phyloP scores from a whole-genome alignment of 2,797 vertebrate species.

The Sebastes iracundus region DNA sequence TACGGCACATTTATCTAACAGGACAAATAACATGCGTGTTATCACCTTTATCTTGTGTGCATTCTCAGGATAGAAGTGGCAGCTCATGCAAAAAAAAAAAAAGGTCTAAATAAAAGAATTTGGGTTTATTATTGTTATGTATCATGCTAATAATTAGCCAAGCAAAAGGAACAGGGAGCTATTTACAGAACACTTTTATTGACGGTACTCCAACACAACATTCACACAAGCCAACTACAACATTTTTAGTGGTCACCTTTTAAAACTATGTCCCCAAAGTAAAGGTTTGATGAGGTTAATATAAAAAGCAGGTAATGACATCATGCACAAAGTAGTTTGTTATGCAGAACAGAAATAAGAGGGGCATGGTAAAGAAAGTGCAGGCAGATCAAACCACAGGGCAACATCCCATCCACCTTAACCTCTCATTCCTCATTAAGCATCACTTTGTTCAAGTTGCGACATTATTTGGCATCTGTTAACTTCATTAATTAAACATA shows the following conservation, averaged over 20 bases:
- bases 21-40: not conserved
- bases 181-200: conserved; percentile 79
- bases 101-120: not conserved
- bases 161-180: not conserved
- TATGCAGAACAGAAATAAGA: conserved; percentile 38
- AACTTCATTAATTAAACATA: not conserved
- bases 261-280: conserved; percentile 52
- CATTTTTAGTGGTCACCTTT: conserved; percentile 57
- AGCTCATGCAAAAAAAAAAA: conserved; percentile 5
- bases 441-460: conserved; percentile 28
- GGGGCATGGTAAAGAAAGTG: not conserved
- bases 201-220: conserved; percentile 73
- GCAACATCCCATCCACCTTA: not conserved
- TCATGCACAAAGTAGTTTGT: conserved; percentile 54
- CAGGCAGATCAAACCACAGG: conserved; percentile 23
- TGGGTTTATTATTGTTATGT: not conserved
- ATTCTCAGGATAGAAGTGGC: not conserved
- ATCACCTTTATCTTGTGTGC: not conserved
- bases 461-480: conserved; percentile 53
- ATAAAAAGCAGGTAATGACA: conserved; percentile 32
- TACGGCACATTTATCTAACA: not conserved
- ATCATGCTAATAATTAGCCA: conserved; percentile 12
- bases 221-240: conserved; percentile 69
- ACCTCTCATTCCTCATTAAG: not conserved
- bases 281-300: conserved; percentile 19